A percentile compares a stretch with the other conserved stretches of the same genome.
Evolutionary conservation across 2,113 vertebrate genomes (phyloP).

Genomic region (Catagonus wagneri): DNA sequence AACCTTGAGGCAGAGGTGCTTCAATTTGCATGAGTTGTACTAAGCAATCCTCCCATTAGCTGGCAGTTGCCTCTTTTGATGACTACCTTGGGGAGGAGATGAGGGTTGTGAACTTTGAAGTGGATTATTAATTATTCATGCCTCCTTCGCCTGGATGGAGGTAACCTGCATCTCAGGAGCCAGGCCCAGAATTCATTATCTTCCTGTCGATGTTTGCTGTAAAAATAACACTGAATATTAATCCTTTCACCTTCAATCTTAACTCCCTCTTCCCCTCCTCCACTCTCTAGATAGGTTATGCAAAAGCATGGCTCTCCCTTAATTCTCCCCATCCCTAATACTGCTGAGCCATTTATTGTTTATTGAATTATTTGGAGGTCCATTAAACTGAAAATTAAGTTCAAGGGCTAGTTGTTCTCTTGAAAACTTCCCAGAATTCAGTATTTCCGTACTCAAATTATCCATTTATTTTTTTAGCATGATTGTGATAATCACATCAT

Average conservation of each 20-base stretch:
- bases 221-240: constrained; percentile 84
- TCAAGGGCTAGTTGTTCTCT: constrained; percentile 61
- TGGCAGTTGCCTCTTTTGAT: constrained; percentile 78
- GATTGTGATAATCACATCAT: constrained; percentile 43
- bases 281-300: constrained; percentile 55
- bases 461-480: constrained; percentile 19
- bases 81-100: constrained; percentile 80
- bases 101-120: constrained; percentile 83
- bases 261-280: constrained; percentile 59
- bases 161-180: constrained; percentile 82
- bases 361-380: constrained; percentile 72
- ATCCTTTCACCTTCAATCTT: constrained; percentile 74
- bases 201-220: constrained; percentile 81
- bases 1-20: constrained; percentile 67
- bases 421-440: constrained; percentile 52
- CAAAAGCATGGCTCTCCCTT: constrained; percentile 49
- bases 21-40: constrained; percentile 76
- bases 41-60: constrained; percentile 78
- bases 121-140: constrained; percentile 84
- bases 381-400: constrained; percentile 75
- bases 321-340: constrained; percentile 57
- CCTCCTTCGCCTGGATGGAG: constrained; percentile 75
- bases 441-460: constrained; percentile 16
- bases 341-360: constrained; percentile 67
- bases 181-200: constrained; percentile 84